Evolutionary conservation across 2,797 vertebrate species (phyloP).

Genomic region (Sebastes reedi): DNA sequence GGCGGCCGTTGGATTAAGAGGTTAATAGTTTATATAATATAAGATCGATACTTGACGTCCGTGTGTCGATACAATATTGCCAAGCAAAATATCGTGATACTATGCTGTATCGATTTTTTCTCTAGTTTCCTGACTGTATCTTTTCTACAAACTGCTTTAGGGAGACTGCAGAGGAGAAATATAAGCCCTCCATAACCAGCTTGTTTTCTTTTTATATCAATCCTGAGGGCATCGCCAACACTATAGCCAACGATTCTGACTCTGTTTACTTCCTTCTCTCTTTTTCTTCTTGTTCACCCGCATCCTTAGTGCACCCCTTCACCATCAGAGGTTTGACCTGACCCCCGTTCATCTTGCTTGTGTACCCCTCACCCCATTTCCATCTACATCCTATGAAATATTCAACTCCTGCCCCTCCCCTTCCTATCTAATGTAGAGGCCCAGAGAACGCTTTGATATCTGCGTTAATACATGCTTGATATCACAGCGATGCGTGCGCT

Average conservation of each 20-base stretch:
- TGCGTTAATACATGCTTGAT: conserved; percentile 68
- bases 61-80: no score
- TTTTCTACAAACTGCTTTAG: conserved; percentile 2
- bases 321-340: conserved; percentile 32
- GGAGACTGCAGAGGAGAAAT: not conserved
- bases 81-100: no score
- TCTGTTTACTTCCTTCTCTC: conserved; percentile 14
- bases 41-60: no score
- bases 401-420: conserved; percentile 50
- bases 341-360: conserved; percentile 42
- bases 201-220: conserved; percentile 26
- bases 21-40: no score
- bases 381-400: conserved; percentile 67
- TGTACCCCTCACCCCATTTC: conserved; percentile 34
- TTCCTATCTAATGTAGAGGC: conserved; percentile 37
- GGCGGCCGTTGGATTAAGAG: no score
- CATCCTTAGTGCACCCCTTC: not conserved
- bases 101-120: no score
- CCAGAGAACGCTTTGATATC: conserved; percentile 68
- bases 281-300: conserved; percentile 4
- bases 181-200: not conserved
- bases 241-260: conserved; percentile 16
- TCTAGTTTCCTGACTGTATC: not conserved
- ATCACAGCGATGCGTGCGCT: conserved; percentile 52
- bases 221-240: not conserved